These are phyloP conservation scores for Paratilapia polleni DNA, from an alignment of 2,113 vertebrate genomes.

Conservation along the genomic window DNA sequence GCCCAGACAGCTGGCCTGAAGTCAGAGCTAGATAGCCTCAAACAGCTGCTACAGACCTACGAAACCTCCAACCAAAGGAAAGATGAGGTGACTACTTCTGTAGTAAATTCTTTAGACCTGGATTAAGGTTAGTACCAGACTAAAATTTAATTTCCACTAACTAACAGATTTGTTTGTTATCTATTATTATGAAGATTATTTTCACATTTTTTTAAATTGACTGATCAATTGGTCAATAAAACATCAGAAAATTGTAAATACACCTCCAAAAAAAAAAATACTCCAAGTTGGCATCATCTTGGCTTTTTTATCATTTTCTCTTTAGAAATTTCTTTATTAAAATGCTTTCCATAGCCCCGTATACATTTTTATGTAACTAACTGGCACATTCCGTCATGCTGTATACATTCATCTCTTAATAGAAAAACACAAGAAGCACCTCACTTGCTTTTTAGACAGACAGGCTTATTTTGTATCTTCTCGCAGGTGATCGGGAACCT, in stretches of 20 bases:
- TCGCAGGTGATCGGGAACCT: slow-evolving; percentile 90
- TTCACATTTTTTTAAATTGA: neutral
- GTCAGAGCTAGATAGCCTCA: slow-evolving; percentile 83
- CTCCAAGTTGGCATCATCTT: neutral
- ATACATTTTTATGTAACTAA: neutral
- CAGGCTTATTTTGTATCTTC: neutral
- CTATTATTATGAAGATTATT: neutral
- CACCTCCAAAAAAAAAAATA: neutral
- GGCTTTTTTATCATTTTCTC: neutral
- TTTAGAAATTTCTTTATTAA: too few species aligned
- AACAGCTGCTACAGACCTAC: slow-evolving; percentile 86
- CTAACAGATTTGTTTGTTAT: neutral
- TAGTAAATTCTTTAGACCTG: neutral
- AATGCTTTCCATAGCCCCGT: neutral
- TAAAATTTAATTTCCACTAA: neutral
- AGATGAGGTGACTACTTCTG: slow-evolving; percentile 85
- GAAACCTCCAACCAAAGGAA: slow-evolving; percentile 89
- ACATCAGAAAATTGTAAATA: neutral
- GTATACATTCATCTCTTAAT: neutral
- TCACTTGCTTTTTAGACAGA: neutral
- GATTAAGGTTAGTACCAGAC: neutral
- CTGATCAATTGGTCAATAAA: neutral
- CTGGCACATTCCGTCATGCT: neutral
- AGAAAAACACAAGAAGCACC: neutral
- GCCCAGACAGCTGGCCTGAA: slow-evolving; percentile 79